Evolutionary conservation across 2,888 invertebrate genomes (phyloP).

Genomic region (Prosopocoilus inquinatus): DNA sequence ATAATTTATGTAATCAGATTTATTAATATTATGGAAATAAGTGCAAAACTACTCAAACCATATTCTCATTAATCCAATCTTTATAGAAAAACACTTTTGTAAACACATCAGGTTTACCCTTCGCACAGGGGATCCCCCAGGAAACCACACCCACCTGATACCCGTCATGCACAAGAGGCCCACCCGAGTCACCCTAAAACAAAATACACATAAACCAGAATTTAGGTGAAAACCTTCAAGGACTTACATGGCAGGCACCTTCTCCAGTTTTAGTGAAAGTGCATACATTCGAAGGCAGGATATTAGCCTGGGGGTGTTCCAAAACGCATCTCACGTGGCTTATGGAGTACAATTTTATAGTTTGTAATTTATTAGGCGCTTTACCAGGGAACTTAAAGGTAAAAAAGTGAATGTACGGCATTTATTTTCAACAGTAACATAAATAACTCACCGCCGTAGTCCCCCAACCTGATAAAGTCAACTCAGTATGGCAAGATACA

Average conservation of each 20-base stretch:
- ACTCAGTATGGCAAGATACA: constrained; percentile 43
- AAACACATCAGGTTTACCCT: constrained; percentile 49
- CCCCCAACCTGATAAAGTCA: constrained; percentile 27
- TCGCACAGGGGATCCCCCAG: constrained; percentile 51
- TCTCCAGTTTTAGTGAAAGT: constrained; percentile 34
- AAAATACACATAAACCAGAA: not conserved
- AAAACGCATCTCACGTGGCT: constrained; percentile 52
- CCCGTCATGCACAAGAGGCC: constrained; percentile 55
- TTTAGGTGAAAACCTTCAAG: not conserved
- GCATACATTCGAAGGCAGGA: constrained; percentile 29
- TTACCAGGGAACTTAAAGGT: constrained; percentile 22
- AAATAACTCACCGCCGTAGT: constrained; percentile 19
- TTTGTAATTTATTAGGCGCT: constrained; percentile 54
- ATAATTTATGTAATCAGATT: no score
- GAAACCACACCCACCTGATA: constrained; percentile 55
- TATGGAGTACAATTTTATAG: constrained; percentile 55
- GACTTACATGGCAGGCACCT: constrained; percentile 36
- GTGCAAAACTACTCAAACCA: not conserved
- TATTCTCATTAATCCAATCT: constrained; percentile 44
- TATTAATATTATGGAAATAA: no score
- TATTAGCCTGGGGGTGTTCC: constrained; percentile 25
- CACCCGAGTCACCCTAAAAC: constrained; percentile 54
- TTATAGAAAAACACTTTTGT: constrained; percentile 47
- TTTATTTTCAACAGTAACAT: not conserved
- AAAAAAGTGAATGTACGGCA: not conserved